A percentile compares a stretch with the other conserved stretches of the same genome.
Evolutionary conservation across 2,888 invertebrate species (phyloP).

Genomic region (Gnatocerus cornutus): DNA sequence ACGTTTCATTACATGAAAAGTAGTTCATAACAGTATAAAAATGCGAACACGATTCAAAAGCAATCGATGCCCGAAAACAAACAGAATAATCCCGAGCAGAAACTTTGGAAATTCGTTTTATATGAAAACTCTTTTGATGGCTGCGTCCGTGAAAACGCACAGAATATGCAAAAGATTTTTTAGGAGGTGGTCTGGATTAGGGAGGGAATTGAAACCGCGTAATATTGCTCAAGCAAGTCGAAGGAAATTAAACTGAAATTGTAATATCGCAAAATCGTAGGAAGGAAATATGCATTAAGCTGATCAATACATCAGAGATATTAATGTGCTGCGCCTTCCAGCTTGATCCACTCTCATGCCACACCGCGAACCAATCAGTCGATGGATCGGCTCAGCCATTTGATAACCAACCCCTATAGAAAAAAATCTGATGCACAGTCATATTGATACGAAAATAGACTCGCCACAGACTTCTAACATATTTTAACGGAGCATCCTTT

Average conservation of each 20-base stretch:
- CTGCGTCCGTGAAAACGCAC: conserved; percentile 38
- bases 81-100: conserved; percentile 45
- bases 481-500: conserved; percentile 21
- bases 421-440: conserved; percentile 37
- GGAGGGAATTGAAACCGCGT: conserved; percentile 40
- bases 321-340: conserved; percentile 62
- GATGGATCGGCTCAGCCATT: conserved; percentile 47
- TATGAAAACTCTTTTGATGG: conserved; percentile 43
- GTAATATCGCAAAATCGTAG: conserved; percentile 63
- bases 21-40: conserved; percentile 37
- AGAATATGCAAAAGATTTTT: conserved; percentile 42
- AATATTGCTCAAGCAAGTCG: conserved; percentile 58
- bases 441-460: conserved; percentile 1
- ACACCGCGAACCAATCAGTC: conserved; percentile 48
- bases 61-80: conserved; percentile 42
- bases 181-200: conserved; percentile 29
- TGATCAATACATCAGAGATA: conserved; percentile 66
- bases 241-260: conserved; percentile 64
- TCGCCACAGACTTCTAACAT: neutral
- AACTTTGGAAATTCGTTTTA: conserved; percentile 45
- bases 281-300: conserved; percentile 64
- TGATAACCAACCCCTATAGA: conserved; percentile 26
- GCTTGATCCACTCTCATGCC: conserved; percentile 50
- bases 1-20: conserved; percentile 39
- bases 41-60: conserved; percentile 39